phyloP scores from a whole-genome alignment of 2,888 invertebrate species.

The Thelaira solivaga region DNA sequence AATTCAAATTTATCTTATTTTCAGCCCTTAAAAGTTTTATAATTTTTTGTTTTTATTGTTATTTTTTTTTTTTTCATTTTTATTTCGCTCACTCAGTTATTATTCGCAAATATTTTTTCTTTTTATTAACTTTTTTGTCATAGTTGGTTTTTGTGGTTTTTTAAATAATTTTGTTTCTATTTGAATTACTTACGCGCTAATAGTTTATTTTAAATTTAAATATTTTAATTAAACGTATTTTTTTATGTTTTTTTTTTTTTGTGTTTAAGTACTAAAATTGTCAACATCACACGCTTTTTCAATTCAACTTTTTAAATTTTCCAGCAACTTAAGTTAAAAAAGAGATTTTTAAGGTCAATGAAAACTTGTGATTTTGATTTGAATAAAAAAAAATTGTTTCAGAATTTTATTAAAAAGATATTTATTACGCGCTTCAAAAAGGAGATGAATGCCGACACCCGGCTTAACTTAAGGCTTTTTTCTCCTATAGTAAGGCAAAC shows the following conservation, averaged over 20 bases:
- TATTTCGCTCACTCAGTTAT: constrained; percentile 47
- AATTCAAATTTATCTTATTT: background rate
- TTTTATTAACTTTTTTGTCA: constrained; percentile 18
- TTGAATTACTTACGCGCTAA: constrained; percentile 51
- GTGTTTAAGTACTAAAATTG: constrained; percentile 14
- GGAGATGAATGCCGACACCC: too few relatives aligned
- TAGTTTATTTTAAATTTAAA: constrained; percentile 46
- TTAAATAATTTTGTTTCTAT: constrained; percentile 42
- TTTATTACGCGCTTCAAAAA: too few relatives aligned
- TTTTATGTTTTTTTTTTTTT: too few relatives aligned
- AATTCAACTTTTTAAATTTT: background rate
- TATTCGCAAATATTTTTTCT: constrained; percentile 9
- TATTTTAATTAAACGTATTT: constrained; percentile 19
- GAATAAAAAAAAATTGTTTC: too few relatives aligned
- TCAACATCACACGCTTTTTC: constrained; percentile 35
- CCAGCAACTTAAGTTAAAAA: too few relatives aligned
- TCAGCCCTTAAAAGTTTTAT: background rate
- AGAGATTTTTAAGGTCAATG: too few relatives aligned
- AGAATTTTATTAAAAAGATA: too few relatives aligned
- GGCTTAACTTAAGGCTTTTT: too few relatives aligned
- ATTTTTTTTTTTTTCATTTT: background rate
- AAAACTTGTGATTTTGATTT: too few relatives aligned
- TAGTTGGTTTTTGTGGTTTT: constrained; percentile 22
- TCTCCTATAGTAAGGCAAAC: too few relatives aligned
- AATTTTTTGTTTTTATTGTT: constrained; percentile 14